Percentiles rank a stretch among this genome's conserved stretches.
These are phyloP conservation scores for Polyodon spathula DNA, from an alignment of 2,113 vertebrate species.

Conservation along the genomic window DNA sequence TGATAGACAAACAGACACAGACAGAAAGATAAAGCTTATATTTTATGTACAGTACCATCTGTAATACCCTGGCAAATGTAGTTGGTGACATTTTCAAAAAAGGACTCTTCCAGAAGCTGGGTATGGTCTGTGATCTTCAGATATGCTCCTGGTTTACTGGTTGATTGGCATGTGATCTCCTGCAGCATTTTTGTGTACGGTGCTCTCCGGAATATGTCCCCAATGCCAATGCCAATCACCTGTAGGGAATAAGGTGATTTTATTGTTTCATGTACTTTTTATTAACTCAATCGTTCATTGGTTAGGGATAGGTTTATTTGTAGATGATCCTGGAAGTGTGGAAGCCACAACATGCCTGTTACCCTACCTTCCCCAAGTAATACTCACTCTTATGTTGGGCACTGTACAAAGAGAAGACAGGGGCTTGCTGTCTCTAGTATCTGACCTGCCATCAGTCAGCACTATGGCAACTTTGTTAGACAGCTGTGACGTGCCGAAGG, in stretches of 20 bases:
- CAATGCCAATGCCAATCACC: slow-evolving; percentile 30
- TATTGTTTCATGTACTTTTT: background rate
- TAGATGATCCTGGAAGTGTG: no score
- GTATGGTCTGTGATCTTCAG: slow-evolving; percentile 19
- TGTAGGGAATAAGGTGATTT: slow-evolving; percentile 3
- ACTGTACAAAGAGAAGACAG: slow-evolving; percentile 27
- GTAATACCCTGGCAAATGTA: slow-evolving; percentile 23
- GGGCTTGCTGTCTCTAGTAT: slow-evolving; percentile 25
- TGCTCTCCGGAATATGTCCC: slow-evolving; percentile 21
- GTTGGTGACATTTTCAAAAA: slow-evolving; percentile 22
- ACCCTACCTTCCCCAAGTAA: background rate
- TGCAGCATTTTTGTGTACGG: slow-evolving; percentile 18
- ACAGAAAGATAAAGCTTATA: no score
- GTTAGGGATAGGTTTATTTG: no score
- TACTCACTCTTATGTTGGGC: slow-evolving; percentile 24
- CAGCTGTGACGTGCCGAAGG: slow-evolving; percentile 21
- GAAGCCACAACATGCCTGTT: no score
- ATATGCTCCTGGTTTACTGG: slow-evolving; percentile 10
- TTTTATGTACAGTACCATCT: background rate
- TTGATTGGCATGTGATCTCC: slow-evolving; percentile 19
- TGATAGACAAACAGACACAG: no score
- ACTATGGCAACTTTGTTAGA: slow-evolving; percentile 24
- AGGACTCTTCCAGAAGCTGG: slow-evolving; percentile 25
- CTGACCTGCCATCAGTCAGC: slow-evolving; percentile 30
- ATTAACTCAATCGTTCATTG: no score